These are phyloP conservation scores for Esox niger DNA, from an alignment of 2,113 vertebrate genomes.

Conservation along the genomic window DNA sequence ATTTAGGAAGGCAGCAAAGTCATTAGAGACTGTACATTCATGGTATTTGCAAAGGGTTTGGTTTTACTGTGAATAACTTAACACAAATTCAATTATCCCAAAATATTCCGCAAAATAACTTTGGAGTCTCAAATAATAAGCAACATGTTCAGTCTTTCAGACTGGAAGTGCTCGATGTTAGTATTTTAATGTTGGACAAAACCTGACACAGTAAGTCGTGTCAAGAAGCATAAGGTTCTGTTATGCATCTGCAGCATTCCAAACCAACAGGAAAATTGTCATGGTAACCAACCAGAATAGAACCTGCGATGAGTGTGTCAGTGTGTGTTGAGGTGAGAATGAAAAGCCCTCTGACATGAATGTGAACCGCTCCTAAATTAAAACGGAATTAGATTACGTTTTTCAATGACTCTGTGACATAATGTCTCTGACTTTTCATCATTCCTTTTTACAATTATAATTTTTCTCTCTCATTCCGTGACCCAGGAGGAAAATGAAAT, in stretches of 20 bases:
- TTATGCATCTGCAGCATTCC: conserved; percentile 11
- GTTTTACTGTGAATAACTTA: no score
- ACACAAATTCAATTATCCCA: not conserved
- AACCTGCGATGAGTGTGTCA: not conserved
- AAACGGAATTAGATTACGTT: no score
- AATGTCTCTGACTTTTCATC: not conserved
- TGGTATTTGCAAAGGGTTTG: not conserved
- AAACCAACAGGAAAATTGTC: conserved; percentile 9
- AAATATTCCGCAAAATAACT: not conserved
- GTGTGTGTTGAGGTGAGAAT: not conserved
- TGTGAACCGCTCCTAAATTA: no score
- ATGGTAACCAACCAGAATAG: not conserved
- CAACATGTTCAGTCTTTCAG: not conserved
- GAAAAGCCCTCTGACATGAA: not conserved
- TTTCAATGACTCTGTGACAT: not conserved
- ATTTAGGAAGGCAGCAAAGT: not conserved
- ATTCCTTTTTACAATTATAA: not conserved
- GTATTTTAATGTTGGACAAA: no score
- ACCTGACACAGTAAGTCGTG: not conserved
- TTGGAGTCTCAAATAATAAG: not conserved
- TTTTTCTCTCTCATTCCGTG: not conserved
- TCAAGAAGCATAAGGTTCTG: conserved; percentile 14
- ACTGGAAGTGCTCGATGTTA: not conserved
- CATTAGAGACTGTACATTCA: not conserved
- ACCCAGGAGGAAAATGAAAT: conserved; percentile 94